Evolutionary conservation across 2,113 vertebrate genomes (phyloP), one percentile per base, ranked within the genome.

Genomic region (Girardinichthys multiradiatus): DNA sequence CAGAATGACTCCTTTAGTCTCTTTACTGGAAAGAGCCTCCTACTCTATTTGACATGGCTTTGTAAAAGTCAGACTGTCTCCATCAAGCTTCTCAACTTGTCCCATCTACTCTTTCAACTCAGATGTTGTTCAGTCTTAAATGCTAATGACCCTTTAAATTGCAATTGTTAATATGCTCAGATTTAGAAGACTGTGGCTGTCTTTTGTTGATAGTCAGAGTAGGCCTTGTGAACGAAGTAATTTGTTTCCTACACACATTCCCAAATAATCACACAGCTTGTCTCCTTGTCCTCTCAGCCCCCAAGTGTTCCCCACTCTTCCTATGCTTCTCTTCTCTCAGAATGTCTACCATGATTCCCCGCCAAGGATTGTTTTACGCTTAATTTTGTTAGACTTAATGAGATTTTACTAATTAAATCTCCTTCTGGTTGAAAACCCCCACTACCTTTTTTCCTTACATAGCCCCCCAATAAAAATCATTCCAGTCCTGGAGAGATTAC

Each of bases 341-440:
- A 45, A 45, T 17, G 15, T 75, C 71, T 74, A 79, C 74, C 70
- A 64, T 2, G 45, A 80, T 95, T 96, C 95, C 96, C 96, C 93
- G 95, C 95, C 91, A 95, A 92, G 95, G 95, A 97, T 97, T 97
- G 96, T 97, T 96, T 97, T 97, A 96, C 93, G 91, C 95, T 95
- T 98, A 97, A 98, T 98, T 98, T 96, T 95, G 94, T 98, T 98
- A 96, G 95, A 95, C 95, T 95, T 98, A 98, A 98, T 96, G 95
- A 97, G 96, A 98, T 98, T 97, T 97, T 89, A 68, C 96, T 97
- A 98, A 99, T 99, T 97, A 98, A 97, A 98, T 98, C 96, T 97
- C 93, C 95, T 96, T 95, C 94, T 93, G 89, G 95, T 94, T 91
- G 91, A 95, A 95, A 92, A 93, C 90, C 58, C 31, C 39, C 94